Base-by-base conservation (phyloP, 1,140 invertebrate species). In the Melipona quadrifasciata region DNA sequence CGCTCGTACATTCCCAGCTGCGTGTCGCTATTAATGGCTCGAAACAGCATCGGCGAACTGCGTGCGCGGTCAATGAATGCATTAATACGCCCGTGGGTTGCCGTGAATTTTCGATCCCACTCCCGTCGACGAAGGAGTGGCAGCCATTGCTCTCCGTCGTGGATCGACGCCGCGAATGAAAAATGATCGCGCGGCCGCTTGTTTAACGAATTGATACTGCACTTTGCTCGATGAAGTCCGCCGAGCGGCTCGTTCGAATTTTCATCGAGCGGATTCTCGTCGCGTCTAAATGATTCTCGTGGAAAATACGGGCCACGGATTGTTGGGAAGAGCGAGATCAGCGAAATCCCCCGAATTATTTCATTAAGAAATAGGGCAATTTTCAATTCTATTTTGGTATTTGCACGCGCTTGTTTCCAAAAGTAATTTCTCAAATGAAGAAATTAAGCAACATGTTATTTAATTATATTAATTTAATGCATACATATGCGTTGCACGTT, bases 191-290 rank as follows among this genome's bases (percentile, higher is more conserved):
- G 21, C 51, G 39, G 21, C 58, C 21, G 24, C 51, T 82, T 71
- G 80, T 75, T 82, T 47, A 61, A 76, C 73, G 73, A 82, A 82
- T 85, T 85, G 64, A 82, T 76, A 70, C 57, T 47, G 39, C 80
- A 76, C 84, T 85, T 70, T 64, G 53, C 79, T 1, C 57, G 19
- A 85, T 82, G 39, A 76, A 82, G 64, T 82, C 80, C 47, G 24
- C 5, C n/a, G n/a, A 57, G 1, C 17, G 1, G 10, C 55, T 71
- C 27, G 34, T 80, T 80, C 68, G 21, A 73, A 70, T n/a, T 76
- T 67, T 65, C 39, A 6, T 14, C 34, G 72, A 19, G 2, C 24
- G 34, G 8, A 0, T 17, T 10, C 71, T 39, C 72, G 21, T 61
- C 19, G n/a, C 79, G 70, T 73, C 19, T 31, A 72, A 72, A 57